A percentile compares a stretch with the other conserved stretches of the same genome.
Conservation (phyloP, 1,140 invertebrate species). For the Coelopa frigida region DNA sequence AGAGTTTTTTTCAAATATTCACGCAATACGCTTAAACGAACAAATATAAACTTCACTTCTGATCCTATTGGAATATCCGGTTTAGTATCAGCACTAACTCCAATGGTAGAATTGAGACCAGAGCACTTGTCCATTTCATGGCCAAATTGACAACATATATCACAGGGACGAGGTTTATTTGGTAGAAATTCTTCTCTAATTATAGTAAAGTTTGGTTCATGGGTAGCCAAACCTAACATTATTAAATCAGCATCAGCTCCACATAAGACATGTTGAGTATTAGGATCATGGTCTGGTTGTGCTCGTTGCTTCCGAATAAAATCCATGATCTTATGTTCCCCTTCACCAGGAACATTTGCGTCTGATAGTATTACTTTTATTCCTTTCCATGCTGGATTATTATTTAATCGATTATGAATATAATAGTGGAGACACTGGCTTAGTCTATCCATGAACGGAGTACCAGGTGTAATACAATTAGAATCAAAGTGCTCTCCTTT, state of each 20-base stretch:
- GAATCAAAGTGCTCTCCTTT: slow-evolving; percentile 94
- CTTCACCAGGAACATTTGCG: slow-evolving; percentile 97
- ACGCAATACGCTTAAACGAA: slow-evolving; percentile 82
- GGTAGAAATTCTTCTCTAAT: slow-evolving; percentile 98
- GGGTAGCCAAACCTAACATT: slow-evolving; percentile 96
- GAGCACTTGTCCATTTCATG: slow-evolving; percentile 95
- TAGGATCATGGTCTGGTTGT: slow-evolving; percentile 93
- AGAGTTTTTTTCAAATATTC: slow-evolving; percentile 94
- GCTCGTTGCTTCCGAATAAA: slow-evolving; percentile 93
- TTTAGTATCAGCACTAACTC: slow-evolving; percentile 22
- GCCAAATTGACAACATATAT: slow-evolving; percentile 91
- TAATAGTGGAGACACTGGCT: slow-evolving; percentile 95
- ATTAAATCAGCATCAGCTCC: slow-evolving; percentile 99
- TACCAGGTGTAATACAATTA: slow-evolving; percentile 98
- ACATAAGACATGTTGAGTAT: slow-evolving; percentile 95
- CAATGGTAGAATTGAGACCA: slow-evolving; percentile 53
- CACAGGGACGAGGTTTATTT: slow-evolving; percentile 92
- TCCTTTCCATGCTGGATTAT: slow-evolving; percentile 89
- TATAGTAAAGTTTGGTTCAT: slow-evolving; percentile 98
- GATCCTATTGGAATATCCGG: slow-evolving; percentile 51
- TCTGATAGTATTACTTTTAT: slow-evolving; percentile 96
- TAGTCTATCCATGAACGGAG: slow-evolving; percentile 94
- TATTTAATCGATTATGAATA: slow-evolving; percentile 89
- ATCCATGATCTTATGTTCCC: slow-evolving; percentile 99
- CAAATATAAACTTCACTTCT: slow-evolving; percentile 82